Base-by-base conservation (phyloP, 2,888 invertebrate species). In the Noctua fimbriata region DNA sequence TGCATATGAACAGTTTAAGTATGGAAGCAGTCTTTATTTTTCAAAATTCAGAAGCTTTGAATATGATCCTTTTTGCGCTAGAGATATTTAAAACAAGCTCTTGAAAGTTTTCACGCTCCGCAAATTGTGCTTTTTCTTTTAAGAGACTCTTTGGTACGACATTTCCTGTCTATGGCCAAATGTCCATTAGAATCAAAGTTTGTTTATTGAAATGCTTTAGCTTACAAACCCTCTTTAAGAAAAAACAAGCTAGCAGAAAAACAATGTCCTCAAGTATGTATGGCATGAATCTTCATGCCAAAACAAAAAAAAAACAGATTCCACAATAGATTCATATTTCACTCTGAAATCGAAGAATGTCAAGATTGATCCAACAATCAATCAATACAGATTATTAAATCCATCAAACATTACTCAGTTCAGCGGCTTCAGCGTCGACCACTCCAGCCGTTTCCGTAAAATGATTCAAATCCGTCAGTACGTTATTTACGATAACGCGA, bases 381-480 rank as follows among this genome's bases (percentile, higher is more conserved):
- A 83, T 71, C 71, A 74, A 60, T 49, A 72, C 24, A 21, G 18
- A 74, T 69, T 49, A 84, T 69, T 28, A 73, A 73, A 69, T 82
- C 60, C n/a, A 67, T 73, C 65, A 66, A 72, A 69, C 55, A 72
- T 78, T 73, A 85, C 55, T 83, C 75, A 87, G 76, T 82, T 79
- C 44, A 69, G 69, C 74, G 67, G 49, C 69, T 82, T 79, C 44
- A 69, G 69, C 74, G 67, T 55, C 69, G 10, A 73, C 66, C 79
- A 78, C 78, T 85, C 36, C 63, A 82, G 66, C 18, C 24, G 55
- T 79, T 82, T 84, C 82, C 78, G 84, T 76, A 72, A 71, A 76
- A 70, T 72, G 67, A 84, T 76, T 78, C 76, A 74, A 78, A 78
- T 78, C 67, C 78, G 60, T 79, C 63, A 71, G 67, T 71, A 32